Evolutionary conservation across 2,888 invertebrate species (phyloP).

Genomic region (Trachelus iudaicus): DNA sequence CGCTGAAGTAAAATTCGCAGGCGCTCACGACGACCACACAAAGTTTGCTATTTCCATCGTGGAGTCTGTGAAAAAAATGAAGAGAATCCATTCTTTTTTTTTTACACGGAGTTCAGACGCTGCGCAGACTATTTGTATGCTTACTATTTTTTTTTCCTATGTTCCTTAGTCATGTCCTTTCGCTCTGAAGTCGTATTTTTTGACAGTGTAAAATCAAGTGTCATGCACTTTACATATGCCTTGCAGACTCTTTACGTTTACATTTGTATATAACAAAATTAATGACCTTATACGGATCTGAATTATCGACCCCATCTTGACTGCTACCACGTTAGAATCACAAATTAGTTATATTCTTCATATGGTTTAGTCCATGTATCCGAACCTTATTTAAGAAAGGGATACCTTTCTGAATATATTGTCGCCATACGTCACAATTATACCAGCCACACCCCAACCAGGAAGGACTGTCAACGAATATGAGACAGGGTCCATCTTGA

Average conservation of each 20-base stretch:
- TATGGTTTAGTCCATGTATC: background rate
- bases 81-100: background rate
- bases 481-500: background rate
- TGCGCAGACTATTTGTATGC: background rate
- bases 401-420: background rate
- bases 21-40: constrained; percentile 8
- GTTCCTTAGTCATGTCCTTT: background rate
- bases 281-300: background rate
- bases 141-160: background rate
- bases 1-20: background rate
- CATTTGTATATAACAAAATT: background rate
- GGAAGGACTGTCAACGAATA: background rate
- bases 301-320: background rate
- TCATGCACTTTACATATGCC: background rate
- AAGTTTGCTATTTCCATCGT: constrained; percentile 8
- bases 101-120: background rate
- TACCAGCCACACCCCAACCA: background rate
- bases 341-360: background rate
- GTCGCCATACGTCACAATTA: background rate
- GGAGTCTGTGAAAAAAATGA: background rate
- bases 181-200: background rate
- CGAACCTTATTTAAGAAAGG: background rate
- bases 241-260: background rate
- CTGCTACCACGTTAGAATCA: background rate
- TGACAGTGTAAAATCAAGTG: background rate